Evolutionary conservation across 2,113 vertebrate species (phyloP).

Genomic region (Neolamprologus brichardi): DNA sequence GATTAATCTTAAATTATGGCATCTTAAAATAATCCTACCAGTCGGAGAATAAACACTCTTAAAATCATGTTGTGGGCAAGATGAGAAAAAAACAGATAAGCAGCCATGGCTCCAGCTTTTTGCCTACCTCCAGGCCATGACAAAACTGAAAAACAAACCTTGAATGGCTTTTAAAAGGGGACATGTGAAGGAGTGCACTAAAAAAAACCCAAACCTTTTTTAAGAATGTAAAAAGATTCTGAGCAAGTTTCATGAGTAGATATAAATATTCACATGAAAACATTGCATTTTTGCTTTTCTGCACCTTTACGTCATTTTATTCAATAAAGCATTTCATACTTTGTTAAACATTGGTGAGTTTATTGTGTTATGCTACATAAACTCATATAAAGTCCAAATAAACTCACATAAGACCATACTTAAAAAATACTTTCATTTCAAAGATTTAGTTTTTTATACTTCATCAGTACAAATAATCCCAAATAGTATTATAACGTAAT

Average conservation of each 20-base stretch:
- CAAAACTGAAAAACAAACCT: neutral
- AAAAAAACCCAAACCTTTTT: accelerated
- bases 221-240: neutral
- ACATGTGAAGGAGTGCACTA: neutral
- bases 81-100: neutral
- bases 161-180: neutral
- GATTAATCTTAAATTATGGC: neutral
- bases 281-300: neutral
- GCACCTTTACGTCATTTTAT: neutral
- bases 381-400: neutral
- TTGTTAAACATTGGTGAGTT: neutral
- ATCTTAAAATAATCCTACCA: neutral
- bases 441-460: neutral
- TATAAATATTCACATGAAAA: neutral
- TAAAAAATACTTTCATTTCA: neutral
- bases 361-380: neutral
- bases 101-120: neutral
- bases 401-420: neutral
- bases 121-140: neutral
- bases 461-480: neutral
- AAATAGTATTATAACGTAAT: neutral
- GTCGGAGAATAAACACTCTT: neutral
- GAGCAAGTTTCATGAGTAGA: neutral
- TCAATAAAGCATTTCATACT: neutral
- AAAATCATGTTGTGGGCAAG: neutral